Base-by-base conservation (phyloP, 2,113 vertebrate species). In the Brachypteracias leptosomus region DNA sequence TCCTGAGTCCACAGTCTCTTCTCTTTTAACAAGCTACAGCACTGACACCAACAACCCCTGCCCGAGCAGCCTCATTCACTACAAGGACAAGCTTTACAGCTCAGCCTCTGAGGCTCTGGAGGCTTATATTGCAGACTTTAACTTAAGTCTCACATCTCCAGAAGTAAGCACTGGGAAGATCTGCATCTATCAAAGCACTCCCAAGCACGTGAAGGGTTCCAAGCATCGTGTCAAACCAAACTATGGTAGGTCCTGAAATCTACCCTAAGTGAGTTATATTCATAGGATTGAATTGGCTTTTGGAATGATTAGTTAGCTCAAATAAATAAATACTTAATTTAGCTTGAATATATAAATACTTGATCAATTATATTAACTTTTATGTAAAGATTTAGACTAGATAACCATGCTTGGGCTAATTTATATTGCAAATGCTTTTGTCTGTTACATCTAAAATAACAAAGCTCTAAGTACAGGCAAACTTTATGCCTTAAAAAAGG, bases 101-200 rank as follows among this genome's bases (percentile, higher is more conserved):
- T 99, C 99, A 1, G 99, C 99, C 11, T 98, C 99, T 1, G 97
- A 98, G 13, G 99, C 99, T 9, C 65, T 99, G 52, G 98, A 99
- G 21, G 99, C 98, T 16, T 99, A 99, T 91, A 99, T 99, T 46
- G 85, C 98, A 51, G 99, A 99, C 81, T 99, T 98, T 78, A 97
- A 99, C 58, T 94, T 85, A 81, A 98, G 96, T 52, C 91, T 63
- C 47, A 71, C 47, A 10, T 96, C 89, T 58, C 51, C 95, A 8
- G 46, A 55, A 29, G 13, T 52, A 10, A 89, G 52, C 7, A 91
- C 97, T 54, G 98, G 98, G 61, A 95, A 81, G 63, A 96, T 98
- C 44, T 72, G 96, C 76, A 75, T 98, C 52, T 85, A 55, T 1
- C 76, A 59, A 17, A 75, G 49, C 75, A 82, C 92, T 61, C 52